Evolutionary conservation across 2,797 vertebrate species (phyloP).

Genomic region (Amblyraja radiata): DNA sequence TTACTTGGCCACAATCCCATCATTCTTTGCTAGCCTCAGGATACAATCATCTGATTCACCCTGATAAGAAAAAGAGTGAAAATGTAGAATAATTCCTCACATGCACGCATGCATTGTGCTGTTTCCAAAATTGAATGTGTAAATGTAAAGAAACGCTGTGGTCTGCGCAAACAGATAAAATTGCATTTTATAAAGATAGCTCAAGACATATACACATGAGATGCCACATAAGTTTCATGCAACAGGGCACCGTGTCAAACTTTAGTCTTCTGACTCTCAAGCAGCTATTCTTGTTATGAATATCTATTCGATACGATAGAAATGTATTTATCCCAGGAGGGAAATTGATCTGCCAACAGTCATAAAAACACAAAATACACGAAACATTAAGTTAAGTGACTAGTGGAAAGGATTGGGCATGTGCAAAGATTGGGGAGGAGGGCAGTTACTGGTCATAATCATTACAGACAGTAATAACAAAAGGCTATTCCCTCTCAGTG

Average conservation of each 20-base stretch:
- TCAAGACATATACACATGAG: background rate
- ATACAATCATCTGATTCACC: constrained; percentile 96
- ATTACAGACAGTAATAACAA: background rate
- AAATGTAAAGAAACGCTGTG: background rate
- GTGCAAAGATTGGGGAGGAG: no score
- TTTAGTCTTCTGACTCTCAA: background rate
- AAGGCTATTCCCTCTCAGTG: background rate
- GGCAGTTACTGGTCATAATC: background rate
- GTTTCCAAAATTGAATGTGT: background rate
- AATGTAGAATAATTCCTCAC: background rate
- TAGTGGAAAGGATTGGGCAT: no score
- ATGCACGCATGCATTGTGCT: background rate
- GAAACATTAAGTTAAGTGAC: no score
- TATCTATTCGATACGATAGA: no score
- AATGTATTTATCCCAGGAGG: no score
- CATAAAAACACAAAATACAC: no score
- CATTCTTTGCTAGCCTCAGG: constrained; percentile 79
- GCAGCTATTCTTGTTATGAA: background rate
- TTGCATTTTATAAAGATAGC: background rate
- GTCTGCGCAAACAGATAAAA: background rate
- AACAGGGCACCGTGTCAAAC: no score
- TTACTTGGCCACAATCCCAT: constrained; percentile 83
- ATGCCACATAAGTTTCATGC: background rate
- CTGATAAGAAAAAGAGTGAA: constrained; percentile 49
- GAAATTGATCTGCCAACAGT: no score